Evolutionary conservation across 2,888 invertebrate species (phyloP).

Genomic region (Biston stratarius): DNA sequence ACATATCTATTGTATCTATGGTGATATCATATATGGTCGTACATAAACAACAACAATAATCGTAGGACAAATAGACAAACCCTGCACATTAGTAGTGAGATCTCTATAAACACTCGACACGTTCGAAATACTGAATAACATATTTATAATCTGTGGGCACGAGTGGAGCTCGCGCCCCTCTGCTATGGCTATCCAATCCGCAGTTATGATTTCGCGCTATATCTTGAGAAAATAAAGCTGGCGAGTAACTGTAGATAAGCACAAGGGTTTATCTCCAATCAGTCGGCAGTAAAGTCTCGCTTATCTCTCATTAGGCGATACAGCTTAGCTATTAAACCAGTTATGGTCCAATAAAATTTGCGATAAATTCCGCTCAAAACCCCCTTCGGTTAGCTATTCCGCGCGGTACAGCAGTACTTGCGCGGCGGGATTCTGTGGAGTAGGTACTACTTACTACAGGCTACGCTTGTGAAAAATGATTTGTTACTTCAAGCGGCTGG

Average conservation of each 20-base stretch:
- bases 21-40: too few species aligned
- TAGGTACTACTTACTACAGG: neutral
- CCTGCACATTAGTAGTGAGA: too few species aligned
- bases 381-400: slow-evolving; percentile 36
- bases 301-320: slow-evolving; percentile 71
- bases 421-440: neutral
- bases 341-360: slow-evolving; percentile 63
- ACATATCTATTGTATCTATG: too few species aligned
- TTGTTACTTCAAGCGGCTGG: neutral
- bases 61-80: too few species aligned
- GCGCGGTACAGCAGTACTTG: slow-evolving; percentile 11
- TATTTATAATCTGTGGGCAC: neutral
- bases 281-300: slow-evolving; percentile 44
- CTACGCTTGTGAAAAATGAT: neutral
- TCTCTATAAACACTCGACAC: too few species aligned
- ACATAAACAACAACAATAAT: too few species aligned
- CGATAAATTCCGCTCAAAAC: slow-evolving; percentile 56
- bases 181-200: slow-evolving; percentile 21
- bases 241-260: slow-evolving; percentile 34
- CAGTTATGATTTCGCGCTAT: slow-evolving; percentile 30
- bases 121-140: neutral
- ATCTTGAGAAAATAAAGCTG: slow-evolving; percentile 36
- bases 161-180: neutral
- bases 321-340: slow-evolving; percentile 57
- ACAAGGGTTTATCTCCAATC: slow-evolving; percentile 42